These are phyloP conservation scores for Turritopsis rubra DNA, from an alignment of 30 jellyfish, hydroid and myxozoan species.

Conservation along the genomic window DNA sequence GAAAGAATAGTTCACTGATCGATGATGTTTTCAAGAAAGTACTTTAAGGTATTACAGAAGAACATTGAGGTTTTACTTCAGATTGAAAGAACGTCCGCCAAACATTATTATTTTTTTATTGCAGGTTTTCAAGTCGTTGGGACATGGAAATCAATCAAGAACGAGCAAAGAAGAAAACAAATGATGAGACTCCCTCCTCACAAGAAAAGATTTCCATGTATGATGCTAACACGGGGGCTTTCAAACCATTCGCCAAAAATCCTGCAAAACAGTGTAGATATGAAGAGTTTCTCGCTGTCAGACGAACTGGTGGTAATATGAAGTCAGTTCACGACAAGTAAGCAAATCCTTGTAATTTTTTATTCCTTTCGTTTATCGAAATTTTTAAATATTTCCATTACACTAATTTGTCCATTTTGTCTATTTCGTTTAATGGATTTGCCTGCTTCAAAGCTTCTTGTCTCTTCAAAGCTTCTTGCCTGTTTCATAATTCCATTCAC, in stretches of 20 bases:
- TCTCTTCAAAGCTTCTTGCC: no score
- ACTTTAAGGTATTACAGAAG: no score
- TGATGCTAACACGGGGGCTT: conserved; percentile 10
- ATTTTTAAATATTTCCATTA: no score
- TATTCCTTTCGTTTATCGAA: no score
- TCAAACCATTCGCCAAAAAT: conserved; percentile 69
- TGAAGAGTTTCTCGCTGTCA: conserved; percentile 45
- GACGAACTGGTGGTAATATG: conserved; percentile 34
- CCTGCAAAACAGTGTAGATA: conserved; percentile 85
- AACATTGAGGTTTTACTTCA: no score
- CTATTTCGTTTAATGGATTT: no score
- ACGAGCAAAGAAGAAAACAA: conserved; percentile 18
- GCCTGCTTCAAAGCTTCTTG: no score
- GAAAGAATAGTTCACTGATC: no score
- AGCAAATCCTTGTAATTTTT: not conserved
- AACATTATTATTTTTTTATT: not conserved
- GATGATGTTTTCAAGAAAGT: no score
- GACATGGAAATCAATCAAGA: conserved; percentile 18
- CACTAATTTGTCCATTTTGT: no score
- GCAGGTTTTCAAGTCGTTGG: conserved; percentile 33
- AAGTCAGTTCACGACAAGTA: conserved; percentile 52
- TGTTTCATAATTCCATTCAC: no score
- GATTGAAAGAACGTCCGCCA: no score
- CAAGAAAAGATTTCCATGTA: not conserved
- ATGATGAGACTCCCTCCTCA: not conserved